These are phyloP conservation scores for Sparus aurata DNA, from an alignment of 2,797 vertebrate species.

Conservation along the genomic window DNA sequence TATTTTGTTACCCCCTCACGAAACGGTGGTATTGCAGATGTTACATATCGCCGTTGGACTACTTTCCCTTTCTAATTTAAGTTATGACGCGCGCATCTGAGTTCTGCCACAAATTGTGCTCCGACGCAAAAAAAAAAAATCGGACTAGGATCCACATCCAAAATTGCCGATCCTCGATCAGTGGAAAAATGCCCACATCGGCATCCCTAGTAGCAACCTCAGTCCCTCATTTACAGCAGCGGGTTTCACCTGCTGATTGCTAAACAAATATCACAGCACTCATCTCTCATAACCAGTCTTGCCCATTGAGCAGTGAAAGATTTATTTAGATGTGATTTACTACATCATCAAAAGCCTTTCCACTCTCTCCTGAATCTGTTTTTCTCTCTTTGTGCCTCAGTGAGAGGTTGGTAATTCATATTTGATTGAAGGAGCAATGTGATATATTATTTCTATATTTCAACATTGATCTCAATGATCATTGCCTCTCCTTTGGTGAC, in stretches of 20 bases:
- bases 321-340: slow-evolving; percentile 52
- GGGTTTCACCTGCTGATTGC: slow-evolving; percentile 50
- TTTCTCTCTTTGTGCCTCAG: neutral
- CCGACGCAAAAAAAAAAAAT: no score
- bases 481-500: slow-evolving; percentile 16
- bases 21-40: no score
- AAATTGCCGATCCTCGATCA: no score
- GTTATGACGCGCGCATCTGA: no score
- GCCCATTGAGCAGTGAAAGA: slow-evolving; percentile 17
- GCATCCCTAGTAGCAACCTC: neutral
- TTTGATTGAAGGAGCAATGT: slow-evolving; percentile 16
- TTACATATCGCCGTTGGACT: no score
- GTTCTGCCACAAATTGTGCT: no score
- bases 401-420: slow-evolving; percentile 1
- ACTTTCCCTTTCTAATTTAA: no score
- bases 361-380: slow-evolving; percentile 4
- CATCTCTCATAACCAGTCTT: slow-evolving; percentile 32
- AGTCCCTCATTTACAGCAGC: slow-evolving; percentile 27
- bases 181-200: no score
- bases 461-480: slow-evolving; percentile 28
- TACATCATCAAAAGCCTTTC: slow-evolving; percentile 34
- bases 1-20: no score
- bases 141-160: no score
- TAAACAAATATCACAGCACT: slow-evolving; percentile 42
- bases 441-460: slow-evolving; percentile 23